phyloP scores from a whole-genome alignment of 2,888 invertebrate genomes.

The Molorchus minor region DNA sequence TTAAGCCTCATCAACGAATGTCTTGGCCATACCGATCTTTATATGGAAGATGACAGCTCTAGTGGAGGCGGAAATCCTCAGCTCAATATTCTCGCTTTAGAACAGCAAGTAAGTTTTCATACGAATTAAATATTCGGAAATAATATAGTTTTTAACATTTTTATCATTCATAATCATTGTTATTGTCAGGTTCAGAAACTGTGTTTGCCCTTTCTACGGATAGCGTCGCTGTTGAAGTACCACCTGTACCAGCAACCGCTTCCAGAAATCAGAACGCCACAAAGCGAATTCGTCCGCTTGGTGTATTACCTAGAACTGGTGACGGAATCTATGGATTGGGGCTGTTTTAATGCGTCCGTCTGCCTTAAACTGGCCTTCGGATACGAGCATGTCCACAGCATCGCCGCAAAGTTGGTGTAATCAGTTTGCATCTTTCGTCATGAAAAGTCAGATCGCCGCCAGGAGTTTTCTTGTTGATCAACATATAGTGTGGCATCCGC shows the following conservation, averaged over 20 bases:
- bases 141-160: not conserved
- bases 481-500: conserved; percentile 82
- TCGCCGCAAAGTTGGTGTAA: conserved; percentile 75
- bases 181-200: conserved; percentile 75
- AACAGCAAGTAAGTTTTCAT: conserved; percentile 57
- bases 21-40: conserved; percentile 68
- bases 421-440: conserved; percentile 69
- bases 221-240: conserved; percentile 76
- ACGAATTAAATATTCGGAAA: not conserved
- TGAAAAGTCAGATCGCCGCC: conserved; percentile 68
- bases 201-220: conserved; percentile 84
- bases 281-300: conserved; percentile 80
- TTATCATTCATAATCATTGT: not conserved
- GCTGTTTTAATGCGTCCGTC: conserved; percentile 72
- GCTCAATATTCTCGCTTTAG: conserved; percentile 60
- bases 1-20: conserved; percentile 63
- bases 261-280: conserved; percentile 71
- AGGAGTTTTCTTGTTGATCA: conserved; percentile 76
- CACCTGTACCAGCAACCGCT: conserved; percentile 83
- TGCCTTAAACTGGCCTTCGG: conserved; percentile 69
- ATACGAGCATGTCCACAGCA: conserved; percentile 61
- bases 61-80: conserved; percentile 36
- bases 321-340: conserved; percentile 73
- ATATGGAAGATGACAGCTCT: conserved; percentile 67
- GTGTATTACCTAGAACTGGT: conserved; percentile 82